Base-by-base conservation (phyloP, 2,797 vertebrate genomes). In the Diplodus puntazzo region DNA sequence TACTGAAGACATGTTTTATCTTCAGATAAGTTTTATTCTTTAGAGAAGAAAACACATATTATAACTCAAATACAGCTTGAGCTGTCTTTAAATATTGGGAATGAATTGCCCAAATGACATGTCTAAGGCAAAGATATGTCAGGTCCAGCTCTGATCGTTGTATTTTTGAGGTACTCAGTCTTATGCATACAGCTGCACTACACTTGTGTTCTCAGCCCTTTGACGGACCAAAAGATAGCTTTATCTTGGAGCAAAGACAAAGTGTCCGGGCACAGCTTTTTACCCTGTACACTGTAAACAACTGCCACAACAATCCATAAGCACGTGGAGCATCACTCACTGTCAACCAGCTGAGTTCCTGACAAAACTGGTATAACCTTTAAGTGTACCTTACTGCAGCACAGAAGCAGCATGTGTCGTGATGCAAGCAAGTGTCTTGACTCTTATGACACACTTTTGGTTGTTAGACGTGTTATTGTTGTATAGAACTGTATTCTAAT, bases 201-300 rank as follows among this genome's bases (percentile, higher is more conserved):
- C 46, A 42, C 48, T 53, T 63, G 48, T 69, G 54, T 74, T 78
- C 58, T 21, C 21, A 73, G 62, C 23, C 23, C 66, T 43, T 25
- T 77, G 77, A 72, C 27, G 61, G 30, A 57, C 64, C 18, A 48
- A 50, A 50, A 25, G 62, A 64, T 60, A 50, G 34, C 27, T 21
- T 59, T 70, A 63, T 82, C 39, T 27, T 11, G 8, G 13, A 79
- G 57, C 65, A 61, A 70, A 74, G 52, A 54, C 34, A 61, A 67
- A 77, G 43, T 52, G n/a, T 42, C 30, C 4, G 23, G n/a, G 21
- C 21, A 25, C 45, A 50, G 25, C 43, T 10, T 73, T 54, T 63
- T 79, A 71, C 53, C 50, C 43, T 67, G 71, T 53, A 50, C 34
- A 34, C 39, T 67, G 77, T 73, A 71, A 85, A 74, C 68, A 81